Evolutionary conservation across 2,113 vertebrate species (phyloP), one percentile per base, ranked within the genome.

Genomic region (Maccullochella peelii): DNA sequence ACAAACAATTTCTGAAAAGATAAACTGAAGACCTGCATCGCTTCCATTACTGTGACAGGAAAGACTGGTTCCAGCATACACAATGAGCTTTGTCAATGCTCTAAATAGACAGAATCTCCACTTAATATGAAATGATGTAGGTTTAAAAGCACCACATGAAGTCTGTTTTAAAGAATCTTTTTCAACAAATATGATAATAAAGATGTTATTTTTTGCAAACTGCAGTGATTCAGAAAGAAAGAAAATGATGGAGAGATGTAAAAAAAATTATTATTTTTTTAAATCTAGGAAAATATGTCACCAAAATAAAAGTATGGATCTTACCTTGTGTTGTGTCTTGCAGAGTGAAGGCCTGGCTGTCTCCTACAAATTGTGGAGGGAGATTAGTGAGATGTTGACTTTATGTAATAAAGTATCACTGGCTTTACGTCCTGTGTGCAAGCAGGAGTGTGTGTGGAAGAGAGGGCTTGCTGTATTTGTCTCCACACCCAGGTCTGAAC

Each of bases 401-500:
- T 50, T 38, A 49, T 36, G 66, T 59, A 12, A 67, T 65, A 38
- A 67, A 30, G 15, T 50, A 38, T 73, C 0, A 6, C 52, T 67
- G 63, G 33, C 73, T 74, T 58, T 65, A 66, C 73, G 83, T 85
- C 42, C 83, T 66, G 50, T 72, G 77, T 52, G 27, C 10, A 18
- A 23, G 27, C 74, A 54, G 59, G 50, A 57, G 73, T 81, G 89
- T 78, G 69, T 84, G 80, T 73, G 73, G 27, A 58, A 68, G 68
- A 79, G 68, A 82, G 82, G 80, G 89, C 57, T 86, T 71, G 84
- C 73, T 88, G 71, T 93, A 88, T 94, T 93, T 92, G 76, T 70
- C 82, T 90, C 92, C 92, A 93, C 94, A 82, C 94, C 93, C 94
- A 94, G 81, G 79, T 90, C 23, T 79, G 71, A 89, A 91, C 93